Conservation (phyloP, 2,888 invertebrate genomes). For the Papilio elwesi region DNA sequence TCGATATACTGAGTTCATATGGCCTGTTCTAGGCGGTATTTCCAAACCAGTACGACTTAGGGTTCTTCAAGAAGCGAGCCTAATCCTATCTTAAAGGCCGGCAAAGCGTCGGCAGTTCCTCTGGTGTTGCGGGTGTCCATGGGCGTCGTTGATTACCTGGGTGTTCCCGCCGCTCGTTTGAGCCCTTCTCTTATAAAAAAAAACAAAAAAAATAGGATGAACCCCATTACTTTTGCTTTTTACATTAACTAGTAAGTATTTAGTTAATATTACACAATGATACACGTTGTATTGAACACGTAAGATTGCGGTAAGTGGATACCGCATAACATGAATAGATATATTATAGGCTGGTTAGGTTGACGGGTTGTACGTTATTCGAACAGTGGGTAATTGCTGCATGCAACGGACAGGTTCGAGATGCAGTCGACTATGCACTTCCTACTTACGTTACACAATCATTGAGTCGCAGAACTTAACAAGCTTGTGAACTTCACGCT, state of each 20-base stretch:
- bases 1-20: too few relatives aligned
- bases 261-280: not conserved
- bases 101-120: too few relatives aligned
- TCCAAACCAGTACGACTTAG: too few relatives aligned
- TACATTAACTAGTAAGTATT: not conserved
- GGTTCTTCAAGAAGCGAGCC: too few relatives aligned
- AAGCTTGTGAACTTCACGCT: not conserved
- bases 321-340: conserved; percentile 11
- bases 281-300: not conserved
- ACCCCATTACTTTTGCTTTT: too few relatives aligned
- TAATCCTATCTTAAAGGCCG: too few relatives aligned
- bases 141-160: too few relatives aligned
- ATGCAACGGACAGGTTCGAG: conserved; percentile 31
- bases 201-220: too few relatives aligned
- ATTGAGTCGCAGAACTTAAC: not conserved
- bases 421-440: conserved; percentile 37
- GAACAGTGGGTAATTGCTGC: conserved; percentile 29
- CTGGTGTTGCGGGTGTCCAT: too few relatives aligned
- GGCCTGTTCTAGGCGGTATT: too few relatives aligned
- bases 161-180: too few relatives aligned
- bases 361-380: conserved; percentile 17
- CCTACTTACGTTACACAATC: conserved; percentile 24
- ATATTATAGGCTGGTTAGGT: conserved; percentile 17
- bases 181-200: too few relatives aligned
- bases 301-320: conserved; percentile 6